These are phyloP conservation scores for Silurus asotus DNA, from an alignment of 2,113 vertebrate genomes.

Conservation along the genomic window DNA sequence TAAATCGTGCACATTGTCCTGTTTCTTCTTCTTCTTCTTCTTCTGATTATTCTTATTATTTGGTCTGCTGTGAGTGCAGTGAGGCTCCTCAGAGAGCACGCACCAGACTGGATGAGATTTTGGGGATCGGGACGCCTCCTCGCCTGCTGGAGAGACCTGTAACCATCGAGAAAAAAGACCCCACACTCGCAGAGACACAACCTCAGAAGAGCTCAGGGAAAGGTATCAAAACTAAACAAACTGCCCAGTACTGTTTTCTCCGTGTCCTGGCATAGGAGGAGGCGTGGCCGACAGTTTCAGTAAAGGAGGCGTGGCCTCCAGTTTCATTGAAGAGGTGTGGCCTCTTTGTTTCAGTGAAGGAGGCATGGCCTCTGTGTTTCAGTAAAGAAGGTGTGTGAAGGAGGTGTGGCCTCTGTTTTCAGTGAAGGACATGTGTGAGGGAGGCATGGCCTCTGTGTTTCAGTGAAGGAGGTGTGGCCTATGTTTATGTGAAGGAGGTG, in stretches of 20 bases:
- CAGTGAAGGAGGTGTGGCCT: background rate
- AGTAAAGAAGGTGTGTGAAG: background rate
- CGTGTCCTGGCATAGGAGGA: background rate
- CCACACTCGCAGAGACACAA: slow-evolving; percentile 54
- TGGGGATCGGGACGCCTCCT: slow-evolving; percentile 72
- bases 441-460: background rate
- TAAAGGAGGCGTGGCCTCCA: background rate
- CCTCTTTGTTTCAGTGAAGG: background rate
- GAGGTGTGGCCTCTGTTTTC: background rate
- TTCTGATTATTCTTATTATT: background rate
- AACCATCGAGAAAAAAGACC: slow-evolving; percentile 68
- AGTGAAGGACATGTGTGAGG: background rate
- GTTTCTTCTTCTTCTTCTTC: background rate
- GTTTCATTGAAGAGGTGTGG: background rate
- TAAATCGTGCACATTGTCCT: background rate
- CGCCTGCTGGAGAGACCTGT: slow-evolving; percentile 68
- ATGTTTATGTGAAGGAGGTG: background rate
- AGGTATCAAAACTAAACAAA: slow-evolving; percentile 52
- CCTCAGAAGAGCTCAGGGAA: slow-evolving; percentile 61
- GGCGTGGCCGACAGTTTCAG: background rate
- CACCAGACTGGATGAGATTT: slow-evolving; percentile 81
- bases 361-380: background rate
- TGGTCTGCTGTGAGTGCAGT: slow-evolving; percentile 54
- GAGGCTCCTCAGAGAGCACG: slow-evolving; percentile 72
- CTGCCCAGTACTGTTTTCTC: background rate